Conservation (phyloP, 2,797 vertebrate genomes). For the Thripadectes ignobilis region DNA sequence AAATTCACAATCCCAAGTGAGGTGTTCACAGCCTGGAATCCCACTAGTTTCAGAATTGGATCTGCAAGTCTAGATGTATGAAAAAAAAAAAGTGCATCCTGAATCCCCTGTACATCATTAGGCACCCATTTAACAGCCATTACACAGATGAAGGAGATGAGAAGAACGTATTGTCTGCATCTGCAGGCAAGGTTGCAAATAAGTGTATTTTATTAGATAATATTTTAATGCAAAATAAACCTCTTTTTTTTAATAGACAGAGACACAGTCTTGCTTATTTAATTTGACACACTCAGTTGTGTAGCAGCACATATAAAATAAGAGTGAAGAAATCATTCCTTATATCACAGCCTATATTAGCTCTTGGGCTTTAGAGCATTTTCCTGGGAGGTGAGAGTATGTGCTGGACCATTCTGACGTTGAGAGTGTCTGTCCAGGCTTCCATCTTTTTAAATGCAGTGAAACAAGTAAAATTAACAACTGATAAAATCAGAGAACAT, state of each 20-base stretch:
- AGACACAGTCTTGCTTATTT: neutral
- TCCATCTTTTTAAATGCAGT: neutral
- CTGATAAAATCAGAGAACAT: neutral
- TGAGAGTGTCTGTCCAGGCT: neutral
- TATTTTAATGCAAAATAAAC: neutral
- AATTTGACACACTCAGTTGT: neutral
- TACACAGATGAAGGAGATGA: neutral
- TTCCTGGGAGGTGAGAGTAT: neutral
- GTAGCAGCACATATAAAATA: neutral
- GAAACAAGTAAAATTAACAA: neutral
- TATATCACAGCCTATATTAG: neutral
- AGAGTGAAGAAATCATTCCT: neutral
- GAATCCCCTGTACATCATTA: fast-evolving
- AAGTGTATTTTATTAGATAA: neutral
- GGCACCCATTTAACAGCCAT: neutral
- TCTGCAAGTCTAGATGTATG: fast-evolving
- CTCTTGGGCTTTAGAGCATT: neutral
- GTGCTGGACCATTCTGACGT: neutral
- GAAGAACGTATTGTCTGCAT: neutral
- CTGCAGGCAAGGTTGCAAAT: neutral
- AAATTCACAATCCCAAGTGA: neutral
- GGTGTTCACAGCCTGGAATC: neutral
- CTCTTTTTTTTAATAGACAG: neutral
- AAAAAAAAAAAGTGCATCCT: neutral
- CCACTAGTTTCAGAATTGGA: neutral